phyloP scores from a whole-genome alignment of 1,140 invertebrate species.

The Agraylea sexmaculata region DNA sequence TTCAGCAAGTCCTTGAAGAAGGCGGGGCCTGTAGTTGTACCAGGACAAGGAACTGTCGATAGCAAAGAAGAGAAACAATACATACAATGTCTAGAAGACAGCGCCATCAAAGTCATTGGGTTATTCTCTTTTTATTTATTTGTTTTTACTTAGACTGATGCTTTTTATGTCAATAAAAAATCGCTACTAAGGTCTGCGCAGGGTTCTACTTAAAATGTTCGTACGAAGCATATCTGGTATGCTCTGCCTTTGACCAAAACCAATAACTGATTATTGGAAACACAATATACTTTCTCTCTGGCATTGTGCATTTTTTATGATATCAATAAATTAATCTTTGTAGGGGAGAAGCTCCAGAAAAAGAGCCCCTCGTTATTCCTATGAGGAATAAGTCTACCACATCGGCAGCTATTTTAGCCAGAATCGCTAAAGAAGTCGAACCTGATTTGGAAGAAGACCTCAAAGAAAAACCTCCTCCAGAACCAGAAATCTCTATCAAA shows the following conservation, averaged over 20 bases:
- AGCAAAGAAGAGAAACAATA: slow-evolving; percentile 44
- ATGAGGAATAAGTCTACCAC: slow-evolving; percentile 40
- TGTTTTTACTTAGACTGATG: slow-evolving; percentile 1
- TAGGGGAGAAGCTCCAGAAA: slow-evolving; percentile 42
- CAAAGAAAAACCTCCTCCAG: slow-evolving; percentile 2
- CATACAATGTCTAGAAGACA: slow-evolving; percentile 62
- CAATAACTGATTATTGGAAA: slow-evolving; percentile 3
- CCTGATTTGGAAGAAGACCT: slow-evolving; percentile 21
- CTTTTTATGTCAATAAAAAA: slow-evolving; percentile 9
- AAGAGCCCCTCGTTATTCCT: slow-evolving; percentile 50
- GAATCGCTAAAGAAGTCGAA: slow-evolving; percentile 32
- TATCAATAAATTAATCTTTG: slow-evolving; percentile 23
- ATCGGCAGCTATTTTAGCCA: slow-evolving; percentile 39
- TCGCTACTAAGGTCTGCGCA: too few relatives aligned
- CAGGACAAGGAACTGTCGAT: too few relatives aligned
- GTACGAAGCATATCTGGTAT: too few relatives aligned
- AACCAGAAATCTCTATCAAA: slow-evolving; percentile 9
- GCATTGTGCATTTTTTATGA: slow-evolving; percentile 15
- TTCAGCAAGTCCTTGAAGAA: slow-evolving; percentile 61
- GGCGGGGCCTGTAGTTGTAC: slow-evolving; percentile 39
- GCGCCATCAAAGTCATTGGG: slow-evolving; percentile 59
- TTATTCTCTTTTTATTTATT: slow-evolving; percentile 31
- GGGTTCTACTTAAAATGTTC: too few relatives aligned
- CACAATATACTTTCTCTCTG: slow-evolving; percentile 3
- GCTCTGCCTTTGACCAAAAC: not conserved